Percentiles rank a stretch among this genome's conserved stretches.
Evolutionary conservation across 92 coral and sea anemone genomes (phyloP).

Genomic region (Anthopleura xanthogrammica): DNA sequence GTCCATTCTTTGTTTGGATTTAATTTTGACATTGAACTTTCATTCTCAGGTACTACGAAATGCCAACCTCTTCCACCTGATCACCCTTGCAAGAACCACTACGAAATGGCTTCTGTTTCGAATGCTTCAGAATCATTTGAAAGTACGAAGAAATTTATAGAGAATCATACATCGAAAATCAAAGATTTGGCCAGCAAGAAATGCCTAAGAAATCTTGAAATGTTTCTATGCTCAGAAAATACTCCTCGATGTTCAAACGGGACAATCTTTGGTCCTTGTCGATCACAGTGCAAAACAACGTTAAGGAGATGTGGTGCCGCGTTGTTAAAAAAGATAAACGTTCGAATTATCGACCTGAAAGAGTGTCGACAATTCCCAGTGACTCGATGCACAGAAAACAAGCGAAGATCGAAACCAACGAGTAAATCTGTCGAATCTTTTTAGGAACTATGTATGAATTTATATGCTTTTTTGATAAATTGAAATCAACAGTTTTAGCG

Average conservation of each 20-base stretch:
- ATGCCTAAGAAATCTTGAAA: slow-evolving; percentile 27
- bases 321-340: background rate
- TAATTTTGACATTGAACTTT: background rate
- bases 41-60: background rate
- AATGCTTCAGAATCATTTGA: slow-evolving; percentile 8
- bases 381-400: slow-evolving; percentile 24
- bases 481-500: too few species aligned
- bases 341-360: background rate
- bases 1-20: background rate
- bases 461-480: too few species aligned
- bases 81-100: slow-evolving; percentile 30
- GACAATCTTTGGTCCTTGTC: slow-evolving; percentile 3
- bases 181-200: slow-evolving; percentile 8
- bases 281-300: slow-evolving; percentile 34
- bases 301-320: slow-evolving; percentile 17
- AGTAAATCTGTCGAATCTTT: background rate
- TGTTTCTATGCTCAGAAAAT: slow-evolving; percentile 26
- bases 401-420: slow-evolving; percentile 1
- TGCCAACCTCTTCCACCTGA: slow-evolving; percentile 16
- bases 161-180: background rate
- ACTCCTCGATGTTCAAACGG: slow-evolving; percentile 9
- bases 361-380: slow-evolving; percentile 22
- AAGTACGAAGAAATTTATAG: slow-evolving; percentile 1
- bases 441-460: background rate
- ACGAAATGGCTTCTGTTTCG: slow-evolving; percentile 18